phyloP scores from a whole-genome alignment of 2,888 invertebrate genomes.

The Drosophila multiciliata region DNA sequence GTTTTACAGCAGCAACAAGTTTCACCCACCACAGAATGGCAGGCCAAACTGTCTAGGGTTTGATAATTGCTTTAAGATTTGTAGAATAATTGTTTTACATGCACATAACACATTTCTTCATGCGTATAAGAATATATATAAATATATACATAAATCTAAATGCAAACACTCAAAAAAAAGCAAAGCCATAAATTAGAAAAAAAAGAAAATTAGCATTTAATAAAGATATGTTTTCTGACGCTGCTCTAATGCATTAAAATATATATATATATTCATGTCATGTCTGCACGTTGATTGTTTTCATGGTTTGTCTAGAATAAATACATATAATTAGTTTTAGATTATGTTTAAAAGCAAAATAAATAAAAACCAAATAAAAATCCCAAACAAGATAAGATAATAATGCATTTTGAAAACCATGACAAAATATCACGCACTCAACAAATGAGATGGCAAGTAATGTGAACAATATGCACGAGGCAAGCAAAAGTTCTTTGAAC shows the following conservation, averaged over 20 bases:
- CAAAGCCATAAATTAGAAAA: slow-evolving; percentile 33
- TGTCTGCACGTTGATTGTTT: slow-evolving; percentile 27
- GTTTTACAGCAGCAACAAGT: slow-evolving; percentile 61
- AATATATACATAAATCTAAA: slow-evolving; percentile 16
- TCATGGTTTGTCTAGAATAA: slow-evolving; percentile 40
- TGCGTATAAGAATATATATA: slow-evolving; percentile 20
- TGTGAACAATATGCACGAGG: slow-evolving; percentile 7
- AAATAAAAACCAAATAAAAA: slow-evolving; percentile 1
- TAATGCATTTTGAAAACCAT: slow-evolving; percentile 29
- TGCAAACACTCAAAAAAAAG: slow-evolving; percentile 38
- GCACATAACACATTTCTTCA: slow-evolving; percentile 47
- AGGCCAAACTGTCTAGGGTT: slow-evolving; percentile 78
- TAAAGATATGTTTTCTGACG: slow-evolving; percentile 36
- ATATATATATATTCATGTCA: slow-evolving; percentile 51
- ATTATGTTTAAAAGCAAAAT: slow-evolving; percentile 27
- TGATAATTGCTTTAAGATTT: slow-evolving; percentile 49
- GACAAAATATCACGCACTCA: slow-evolving; percentile 36
- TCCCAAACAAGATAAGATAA: slow-evolving; percentile 7
- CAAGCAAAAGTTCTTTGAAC: slow-evolving; percentile 67
- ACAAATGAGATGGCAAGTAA: slow-evolving; percentile 25
- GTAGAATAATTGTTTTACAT: slow-evolving; percentile 50
- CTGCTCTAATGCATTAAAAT: slow-evolving; percentile 41
- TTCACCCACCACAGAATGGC: slow-evolving; percentile 79
- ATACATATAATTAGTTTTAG: slow-evolving; percentile 62
- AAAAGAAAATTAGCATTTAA: slow-evolving; percentile 31